These are phyloP conservation scores for Halcyon malimbica DNA, from an alignment of 2,113 vertebrate species.

Conservation along the genomic window DNA sequence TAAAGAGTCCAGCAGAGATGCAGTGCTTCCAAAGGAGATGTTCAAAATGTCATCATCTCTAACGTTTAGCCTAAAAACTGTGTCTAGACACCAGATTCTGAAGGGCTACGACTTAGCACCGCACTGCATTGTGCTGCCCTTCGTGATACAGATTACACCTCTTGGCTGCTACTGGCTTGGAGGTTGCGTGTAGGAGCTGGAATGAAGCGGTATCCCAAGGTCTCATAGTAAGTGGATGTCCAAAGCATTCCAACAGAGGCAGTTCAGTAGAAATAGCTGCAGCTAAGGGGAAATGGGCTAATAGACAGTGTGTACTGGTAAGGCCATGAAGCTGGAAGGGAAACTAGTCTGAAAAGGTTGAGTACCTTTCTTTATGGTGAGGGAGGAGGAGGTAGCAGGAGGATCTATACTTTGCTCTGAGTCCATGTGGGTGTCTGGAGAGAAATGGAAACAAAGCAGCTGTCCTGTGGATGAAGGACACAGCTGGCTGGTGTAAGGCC, in stretches of 20 bases:
- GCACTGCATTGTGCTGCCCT: neutral
- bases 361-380: neutral
- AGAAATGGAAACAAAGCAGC: neutral
- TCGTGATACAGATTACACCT: neutral
- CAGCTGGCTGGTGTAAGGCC: neutral
- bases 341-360: neutral
- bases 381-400: neutral
- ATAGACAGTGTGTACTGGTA: neutral
- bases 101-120: neutral
- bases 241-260: neutral
- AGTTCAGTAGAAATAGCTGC: neutral
- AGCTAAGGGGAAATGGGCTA: neutral
- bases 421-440: neutral
- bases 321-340: neutral
- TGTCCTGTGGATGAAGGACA: neutral
- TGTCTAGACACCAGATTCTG: neutral
- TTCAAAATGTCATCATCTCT: neutral
- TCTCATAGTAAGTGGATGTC: neutral
- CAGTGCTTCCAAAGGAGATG: neutral
- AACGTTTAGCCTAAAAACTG: neutral
- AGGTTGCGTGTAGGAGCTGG: accelerated
- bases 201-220: neutral
- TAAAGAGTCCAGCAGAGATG: neutral
- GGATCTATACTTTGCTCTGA: neutral
- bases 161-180: neutral